Evolutionary conservation across 2,113 vertebrate genomes (phyloP).

Genomic region (Odocoileus virginianus): DNA sequence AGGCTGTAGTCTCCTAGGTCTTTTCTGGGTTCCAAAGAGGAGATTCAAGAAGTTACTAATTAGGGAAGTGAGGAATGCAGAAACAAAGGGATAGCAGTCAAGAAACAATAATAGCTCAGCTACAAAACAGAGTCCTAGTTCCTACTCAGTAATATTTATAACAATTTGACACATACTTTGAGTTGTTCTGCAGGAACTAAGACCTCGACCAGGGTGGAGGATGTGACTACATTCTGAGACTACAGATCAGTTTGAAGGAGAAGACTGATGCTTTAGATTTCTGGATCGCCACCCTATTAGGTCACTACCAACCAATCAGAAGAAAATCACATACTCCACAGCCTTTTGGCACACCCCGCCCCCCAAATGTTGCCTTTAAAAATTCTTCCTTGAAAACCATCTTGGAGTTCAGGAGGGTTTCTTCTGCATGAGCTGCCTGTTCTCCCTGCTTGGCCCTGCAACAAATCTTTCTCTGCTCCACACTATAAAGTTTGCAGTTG

Average conservation of each 20-base stretch:
- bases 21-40: background rate
- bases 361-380: background rate
- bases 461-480: background rate
- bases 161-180: background rate
- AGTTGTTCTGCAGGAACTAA: background rate
- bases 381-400: background rate
- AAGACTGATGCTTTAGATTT: background rate
- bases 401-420: background rate
- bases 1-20: background rate
- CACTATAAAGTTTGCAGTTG: background rate
- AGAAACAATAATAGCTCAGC: background rate
- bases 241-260: background rate
- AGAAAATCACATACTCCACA: background rate
- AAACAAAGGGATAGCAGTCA: background rate
- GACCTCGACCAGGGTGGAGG: background rate
- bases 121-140: background rate
- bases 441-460: background rate
- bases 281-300: background rate
- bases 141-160: background rate
- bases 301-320: background rate
- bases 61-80: background rate
- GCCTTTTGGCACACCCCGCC: background rate
- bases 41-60: background rate
- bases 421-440: background rate
- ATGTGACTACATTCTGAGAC: background rate